Evolutionary conservation across 2,113 vertebrate species (phyloP).

Genomic region (cat (Felis catus)): DNA sequence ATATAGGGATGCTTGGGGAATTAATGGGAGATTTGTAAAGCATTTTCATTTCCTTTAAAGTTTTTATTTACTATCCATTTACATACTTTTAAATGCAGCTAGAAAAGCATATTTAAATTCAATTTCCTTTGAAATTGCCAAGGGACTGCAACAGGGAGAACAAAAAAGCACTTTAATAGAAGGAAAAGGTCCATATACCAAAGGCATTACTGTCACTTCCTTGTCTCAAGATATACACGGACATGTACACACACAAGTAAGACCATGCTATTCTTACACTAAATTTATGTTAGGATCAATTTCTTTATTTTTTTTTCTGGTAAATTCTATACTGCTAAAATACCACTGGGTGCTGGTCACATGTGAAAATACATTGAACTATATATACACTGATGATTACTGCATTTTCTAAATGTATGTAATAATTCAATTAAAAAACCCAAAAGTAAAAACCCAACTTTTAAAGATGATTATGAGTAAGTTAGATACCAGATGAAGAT

Average conservation of each 20-base stretch:
- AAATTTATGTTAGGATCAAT: not conserved
- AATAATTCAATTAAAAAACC: not conserved
- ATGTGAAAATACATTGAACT: not conserved
- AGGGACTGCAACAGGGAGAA: slow-evolving; percentile 67
- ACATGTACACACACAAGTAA: not conserved
- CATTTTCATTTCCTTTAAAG: slow-evolving; percentile 76
- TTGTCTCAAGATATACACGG: not conserved
- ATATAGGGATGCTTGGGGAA: slow-evolving; percentile 46
- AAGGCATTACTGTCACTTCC: slow-evolving; percentile 38
- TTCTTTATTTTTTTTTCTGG: not conserved
- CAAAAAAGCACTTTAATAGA: slow-evolving; percentile 62
- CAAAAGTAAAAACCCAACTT: not conserved
- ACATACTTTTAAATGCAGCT: slow-evolving; percentile 77
- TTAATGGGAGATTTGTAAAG: slow-evolving; percentile 78
- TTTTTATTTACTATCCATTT: slow-evolving; percentile 79
- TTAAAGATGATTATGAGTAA: not conserved
- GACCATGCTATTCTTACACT: not conserved
- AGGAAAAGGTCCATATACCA: slow-evolving; percentile 50
- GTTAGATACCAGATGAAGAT: not conserved
- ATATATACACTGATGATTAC: not conserved
- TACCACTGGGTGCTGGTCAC: not conserved
- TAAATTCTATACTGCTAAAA: slow-evolving; percentile 10
- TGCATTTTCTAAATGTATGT: not conserved
- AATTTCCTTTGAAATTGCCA: slow-evolving; percentile 77
- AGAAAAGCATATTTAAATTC: slow-evolving; percentile 76